A percentile compares a stretch with the other conserved stretches of the same genome.
Conservation (phyloP, 2,113 vertebrate genomes). For the Stercorarius parasiticus region DNA sequence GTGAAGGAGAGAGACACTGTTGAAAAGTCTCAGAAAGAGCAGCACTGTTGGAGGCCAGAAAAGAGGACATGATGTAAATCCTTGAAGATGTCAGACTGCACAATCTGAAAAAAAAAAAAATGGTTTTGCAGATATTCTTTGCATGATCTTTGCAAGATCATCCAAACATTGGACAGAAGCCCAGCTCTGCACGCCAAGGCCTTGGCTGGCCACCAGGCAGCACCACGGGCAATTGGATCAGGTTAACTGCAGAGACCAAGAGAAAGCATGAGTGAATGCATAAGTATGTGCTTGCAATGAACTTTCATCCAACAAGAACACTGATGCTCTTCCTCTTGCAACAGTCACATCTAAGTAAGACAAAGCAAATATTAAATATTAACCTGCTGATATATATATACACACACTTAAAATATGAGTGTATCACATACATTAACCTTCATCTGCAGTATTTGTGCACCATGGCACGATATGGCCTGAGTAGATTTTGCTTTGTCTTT, state of each 20-base stretch:
- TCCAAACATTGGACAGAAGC: not conserved
- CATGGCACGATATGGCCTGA: not conserved
- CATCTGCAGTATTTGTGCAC: not conserved
- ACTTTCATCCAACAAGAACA: not conserved
- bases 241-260: not conserved
- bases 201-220: conserved; percentile 9
- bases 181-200: not conserved
- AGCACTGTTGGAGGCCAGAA: not conserved
- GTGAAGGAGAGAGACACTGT: not conserved
- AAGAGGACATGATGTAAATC: not conserved
- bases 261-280: not conserved
- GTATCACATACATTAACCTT: not conserved
- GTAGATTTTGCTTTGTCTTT: not conserved
- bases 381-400: not conserved
- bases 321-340: not conserved
- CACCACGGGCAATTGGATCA: not conserved
- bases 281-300: not conserved
- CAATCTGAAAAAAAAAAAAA: not conserved
- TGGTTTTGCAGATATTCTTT: not conserved
- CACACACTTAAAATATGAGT: not conserved
- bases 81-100: not conserved
- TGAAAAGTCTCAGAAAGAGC: not conserved
- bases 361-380: not conserved
- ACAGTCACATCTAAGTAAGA: not conserved
- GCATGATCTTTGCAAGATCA: not conserved